These are phyloP conservation scores for Cinclus cinclus DNA, from an alignment of 2,113 vertebrate genomes.

Conservation along the genomic window DNA sequence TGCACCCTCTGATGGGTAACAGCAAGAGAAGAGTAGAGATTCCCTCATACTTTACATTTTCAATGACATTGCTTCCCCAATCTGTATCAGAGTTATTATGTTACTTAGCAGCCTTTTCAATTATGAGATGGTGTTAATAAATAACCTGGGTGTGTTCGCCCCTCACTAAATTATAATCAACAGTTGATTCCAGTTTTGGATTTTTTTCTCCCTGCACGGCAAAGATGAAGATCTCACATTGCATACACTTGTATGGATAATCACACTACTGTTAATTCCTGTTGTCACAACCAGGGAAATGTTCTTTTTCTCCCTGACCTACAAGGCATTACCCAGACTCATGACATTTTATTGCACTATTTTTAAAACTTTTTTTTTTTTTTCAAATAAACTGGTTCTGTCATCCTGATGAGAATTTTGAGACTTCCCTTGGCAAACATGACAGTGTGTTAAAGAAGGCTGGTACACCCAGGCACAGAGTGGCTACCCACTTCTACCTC, in stretches of 20 bases:
- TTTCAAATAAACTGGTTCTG: rapidly evolving
- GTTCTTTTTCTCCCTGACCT: background rate
- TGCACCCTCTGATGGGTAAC: background rate
- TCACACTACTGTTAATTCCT: background rate
- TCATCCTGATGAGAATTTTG: background rate
- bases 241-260: background rate
- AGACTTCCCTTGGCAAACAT: background rate
- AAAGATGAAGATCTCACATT: background rate
- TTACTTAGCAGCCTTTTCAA: background rate
- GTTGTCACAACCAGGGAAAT: background rate
- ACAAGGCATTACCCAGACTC: background rate
- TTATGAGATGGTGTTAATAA: background rate
- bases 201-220: background rate
- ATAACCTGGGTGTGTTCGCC: background rate
- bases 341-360: background rate
- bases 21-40: background rate
- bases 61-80: background rate
- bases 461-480: background rate
- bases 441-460: background rate
- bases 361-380: background rate
- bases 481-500: background rate
- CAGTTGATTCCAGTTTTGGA: background rate
- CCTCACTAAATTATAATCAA: background rate
- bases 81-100: background rate
- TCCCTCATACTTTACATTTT: background rate